Evolutionary conservation across 2,888 invertebrate genomes (phyloP).

Genomic region (Chouioia cunea): DNA sequence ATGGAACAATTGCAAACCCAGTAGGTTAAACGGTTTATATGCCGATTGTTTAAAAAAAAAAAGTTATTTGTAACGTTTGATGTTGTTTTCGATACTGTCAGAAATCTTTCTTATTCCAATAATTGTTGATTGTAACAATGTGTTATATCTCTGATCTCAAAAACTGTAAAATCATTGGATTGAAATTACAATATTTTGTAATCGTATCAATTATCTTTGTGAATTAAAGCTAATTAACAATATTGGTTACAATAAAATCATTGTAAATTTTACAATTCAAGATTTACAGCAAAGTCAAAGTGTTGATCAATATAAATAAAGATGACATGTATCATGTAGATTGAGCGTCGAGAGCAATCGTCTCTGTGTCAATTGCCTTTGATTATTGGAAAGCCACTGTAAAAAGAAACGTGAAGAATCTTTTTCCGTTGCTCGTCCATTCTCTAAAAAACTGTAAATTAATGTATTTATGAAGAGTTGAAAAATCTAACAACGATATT

Average conservation of each 20-base stretch:
- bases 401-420: conserved; percentile 26
- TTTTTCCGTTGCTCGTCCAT: conserved; percentile 29
- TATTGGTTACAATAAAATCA: conserved; percentile 5
- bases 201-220: conserved; percentile 7
- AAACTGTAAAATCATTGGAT: conserved; percentile 20
- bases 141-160: conserved; percentile 34
- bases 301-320: too few species aligned
- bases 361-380: conserved; percentile 29
- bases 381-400: conserved; percentile 1
- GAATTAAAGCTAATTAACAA: neutral
- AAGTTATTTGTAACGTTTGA: too few species aligned
- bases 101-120: too few species aligned
- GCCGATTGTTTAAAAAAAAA: too few species aligned
- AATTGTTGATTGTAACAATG: too few species aligned
- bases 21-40: too few species aligned
- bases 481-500: conserved; percentile 36
- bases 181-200: conserved; percentile 10
- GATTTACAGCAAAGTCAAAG: neutral
- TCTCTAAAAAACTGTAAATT: conserved; percentile 1
- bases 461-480: conserved; percentile 16
- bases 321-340: neutral
- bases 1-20: too few species aligned
- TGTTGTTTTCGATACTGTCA: too few species aligned
- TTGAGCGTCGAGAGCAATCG: conserved; percentile 33
- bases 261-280: conserved; percentile 31